Percentiles rank a stretch among this genome's conserved stretches.
Evolutionary conservation across 2,797 vertebrate genomes (phyloP).

Genomic region (Orientallactaga sibirica): DNA sequence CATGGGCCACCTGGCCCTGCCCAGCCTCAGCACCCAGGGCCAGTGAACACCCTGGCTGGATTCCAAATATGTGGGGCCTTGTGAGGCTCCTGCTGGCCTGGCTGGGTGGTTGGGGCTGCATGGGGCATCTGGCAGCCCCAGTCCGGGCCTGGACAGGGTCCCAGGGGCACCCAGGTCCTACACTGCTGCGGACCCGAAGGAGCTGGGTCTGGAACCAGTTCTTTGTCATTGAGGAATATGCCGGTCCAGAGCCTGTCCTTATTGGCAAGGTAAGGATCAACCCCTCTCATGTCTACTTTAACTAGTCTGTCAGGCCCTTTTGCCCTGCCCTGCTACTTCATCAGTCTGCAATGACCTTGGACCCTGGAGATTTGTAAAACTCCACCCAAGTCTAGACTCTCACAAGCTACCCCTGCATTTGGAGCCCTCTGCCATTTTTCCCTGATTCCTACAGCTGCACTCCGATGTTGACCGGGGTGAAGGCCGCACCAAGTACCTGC

Average conservation of each 20-base stretch:
- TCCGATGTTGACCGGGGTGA: conserved; percentile 95
- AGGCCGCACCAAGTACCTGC: conserved; percentile 93
- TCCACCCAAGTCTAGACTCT: background rate
- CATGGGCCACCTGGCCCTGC: conserved; percentile 62
- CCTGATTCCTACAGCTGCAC: conserved; percentile 87
- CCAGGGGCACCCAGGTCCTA: conserved; percentile 80
- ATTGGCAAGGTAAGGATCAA: conserved; percentile 93
- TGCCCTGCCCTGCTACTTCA: conserved; percentile 9
- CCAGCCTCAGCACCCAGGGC: conserved; percentile 47
- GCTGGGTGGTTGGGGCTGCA: conserved; percentile 88
- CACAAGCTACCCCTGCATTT: background rate
- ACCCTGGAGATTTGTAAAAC: background rate
- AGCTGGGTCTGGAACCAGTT: conserved; percentile 99
- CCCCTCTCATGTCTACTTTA: background rate
- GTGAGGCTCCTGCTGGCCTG: conserved; percentile 84
- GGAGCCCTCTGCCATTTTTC: conserved; percentile 21
- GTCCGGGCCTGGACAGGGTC: conserved; percentile 81
- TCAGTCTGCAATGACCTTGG: conserved; percentile 70
- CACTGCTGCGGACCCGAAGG: conserved; percentile 92
- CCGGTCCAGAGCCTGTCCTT: conserved; percentile 95
- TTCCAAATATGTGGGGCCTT: conserved; percentile 83
- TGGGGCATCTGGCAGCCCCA: conserved; percentile 83
- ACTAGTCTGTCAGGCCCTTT: conserved; percentile 1
- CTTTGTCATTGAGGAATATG: conserved; percentile 96
- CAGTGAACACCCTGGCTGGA: conserved; percentile 71